A percentile compares a stretch with the other conserved stretches of the same genome.
Conservation (phyloP, 2,888 invertebrate genomes). For the Apodemia duryi region DNA sequence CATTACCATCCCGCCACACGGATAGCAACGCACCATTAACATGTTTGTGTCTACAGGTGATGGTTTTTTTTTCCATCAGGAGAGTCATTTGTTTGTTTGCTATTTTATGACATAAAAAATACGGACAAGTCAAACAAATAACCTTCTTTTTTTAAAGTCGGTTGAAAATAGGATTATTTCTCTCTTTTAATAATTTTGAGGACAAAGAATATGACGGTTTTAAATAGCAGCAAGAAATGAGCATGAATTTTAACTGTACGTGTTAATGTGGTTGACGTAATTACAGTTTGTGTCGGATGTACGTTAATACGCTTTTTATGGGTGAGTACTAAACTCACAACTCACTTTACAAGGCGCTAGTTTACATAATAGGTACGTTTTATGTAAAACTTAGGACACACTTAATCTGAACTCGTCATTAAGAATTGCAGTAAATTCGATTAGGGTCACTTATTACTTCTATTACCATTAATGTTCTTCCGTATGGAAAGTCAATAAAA, state of each 20-base stretch:
- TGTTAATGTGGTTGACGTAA: conserved; percentile 1
- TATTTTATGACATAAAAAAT: too few relatives aligned
- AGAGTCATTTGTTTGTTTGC: too few relatives aligned
- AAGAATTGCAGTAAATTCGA: conserved; percentile 11
- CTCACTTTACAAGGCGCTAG: neutral
- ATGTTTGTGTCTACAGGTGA: too few relatives aligned
- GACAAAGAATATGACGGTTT: too few relatives aligned
- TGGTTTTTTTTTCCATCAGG: too few relatives aligned
- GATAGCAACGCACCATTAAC: too few relatives aligned
- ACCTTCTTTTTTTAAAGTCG: too few relatives aligned
- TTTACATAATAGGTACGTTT: neutral
- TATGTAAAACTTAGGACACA: neutral
- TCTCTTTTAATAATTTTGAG: too few relatives aligned
- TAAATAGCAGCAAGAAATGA: too few relatives aligned
- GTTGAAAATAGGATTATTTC: too few relatives aligned
- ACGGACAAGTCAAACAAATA: too few relatives aligned
- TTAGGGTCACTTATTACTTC: conserved; percentile 12
- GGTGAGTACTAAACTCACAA: neutral
- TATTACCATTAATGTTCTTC: conserved; percentile 9
- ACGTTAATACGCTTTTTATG: conserved; percentile 1
- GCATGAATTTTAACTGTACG: neutral
- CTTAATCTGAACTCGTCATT: conserved; percentile 1
- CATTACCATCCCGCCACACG: too few relatives aligned
- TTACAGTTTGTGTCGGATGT: neutral
- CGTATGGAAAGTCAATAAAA: neutral